Conservation (phyloP, 2,113 vertebrate species). For the Tupaia chinensis region DNA sequence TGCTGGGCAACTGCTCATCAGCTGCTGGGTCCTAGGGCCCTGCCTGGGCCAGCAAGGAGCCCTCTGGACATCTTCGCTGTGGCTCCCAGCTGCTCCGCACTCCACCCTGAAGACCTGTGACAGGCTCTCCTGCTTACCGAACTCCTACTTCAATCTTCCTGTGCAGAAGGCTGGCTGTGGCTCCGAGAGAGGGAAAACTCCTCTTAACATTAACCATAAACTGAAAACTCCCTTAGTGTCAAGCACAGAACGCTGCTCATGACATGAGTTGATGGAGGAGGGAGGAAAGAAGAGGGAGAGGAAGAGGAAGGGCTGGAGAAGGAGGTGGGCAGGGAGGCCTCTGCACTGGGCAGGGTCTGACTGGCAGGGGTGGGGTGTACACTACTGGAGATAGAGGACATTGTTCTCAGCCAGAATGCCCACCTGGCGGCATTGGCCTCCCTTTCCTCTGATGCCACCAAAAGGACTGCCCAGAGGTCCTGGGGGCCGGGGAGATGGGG, state of each 20-base stretch:
- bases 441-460: neutral
- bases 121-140: neutral
- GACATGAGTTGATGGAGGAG: neutral
- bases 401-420: neutral
- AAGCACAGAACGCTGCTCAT: neutral
- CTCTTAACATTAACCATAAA: neutral
- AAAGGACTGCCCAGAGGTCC: neutral
- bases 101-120: neutral
- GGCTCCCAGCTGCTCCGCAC: neutral
- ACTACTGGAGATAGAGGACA: neutral
- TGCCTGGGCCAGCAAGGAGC: neutral
- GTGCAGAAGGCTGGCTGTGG: neutral
- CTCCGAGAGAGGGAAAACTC: neutral
- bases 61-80: neutral
- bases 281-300: neutral
- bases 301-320: neutral
- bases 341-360: neutral
- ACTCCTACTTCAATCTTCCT: neutral
- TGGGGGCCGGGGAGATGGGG: neutral
- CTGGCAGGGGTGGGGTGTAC: neutral
- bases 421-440: too few species aligned
- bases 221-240: neutral
- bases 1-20: accelerated
- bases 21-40: neutral
- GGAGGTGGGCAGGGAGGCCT: neutral